Base-by-base conservation (phyloP, 2,888 invertebrate species). In the Cataglyphis altisquamis region DNA sequence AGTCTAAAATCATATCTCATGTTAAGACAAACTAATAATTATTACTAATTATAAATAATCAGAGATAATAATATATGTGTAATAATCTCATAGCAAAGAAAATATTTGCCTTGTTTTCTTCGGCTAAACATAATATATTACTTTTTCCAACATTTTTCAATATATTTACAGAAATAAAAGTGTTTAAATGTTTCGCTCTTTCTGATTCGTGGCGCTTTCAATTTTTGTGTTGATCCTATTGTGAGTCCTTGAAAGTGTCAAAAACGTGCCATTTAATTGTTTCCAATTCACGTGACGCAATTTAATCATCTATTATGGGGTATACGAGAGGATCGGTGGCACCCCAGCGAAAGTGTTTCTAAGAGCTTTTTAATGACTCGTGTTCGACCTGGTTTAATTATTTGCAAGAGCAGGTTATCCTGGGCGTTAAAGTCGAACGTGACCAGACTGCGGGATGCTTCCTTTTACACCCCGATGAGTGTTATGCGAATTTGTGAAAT, bases 301-400 rank as follows among this genome's bases (percentile, higher is more conserved):
- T 32, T 62, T 60, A 62, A 67, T 25, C 6, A 78, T 55, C 39
- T 32, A 15, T 18, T 32, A 21, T 32, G n/a, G 25, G 55, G 83
- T 64, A 78, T 70, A 67, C 70, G 55, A 68, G 45, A 62, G 55
- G 80, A 36, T 29, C 41, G 64, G n/a, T 41, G 32, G 29, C 21
- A 32, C 66, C 81, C 77, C 73, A 78, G 70, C 85, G 88, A 89
- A 90, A 90, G 90, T 90, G 89, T 90, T 90, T 88, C 83, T 86
- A 86, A 90, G 88, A 88, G 89, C 88, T 90, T 90, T 90, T 90
- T 90, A 90, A 90, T 90, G 89, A 88, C 85, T 88, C 32, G 57
- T n/a, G 87, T 86, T 90, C 86, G 87, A 86, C 85, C 83, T 84
- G 86, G 87, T 88, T 87, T 91, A 91, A 90, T 91, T 91, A 90